Evolutionary conservation across 1,140 invertebrate genomes (phyloP), one percentile per base, ranked within the genome.

Genomic region (Papilio polyxenes): DNA sequence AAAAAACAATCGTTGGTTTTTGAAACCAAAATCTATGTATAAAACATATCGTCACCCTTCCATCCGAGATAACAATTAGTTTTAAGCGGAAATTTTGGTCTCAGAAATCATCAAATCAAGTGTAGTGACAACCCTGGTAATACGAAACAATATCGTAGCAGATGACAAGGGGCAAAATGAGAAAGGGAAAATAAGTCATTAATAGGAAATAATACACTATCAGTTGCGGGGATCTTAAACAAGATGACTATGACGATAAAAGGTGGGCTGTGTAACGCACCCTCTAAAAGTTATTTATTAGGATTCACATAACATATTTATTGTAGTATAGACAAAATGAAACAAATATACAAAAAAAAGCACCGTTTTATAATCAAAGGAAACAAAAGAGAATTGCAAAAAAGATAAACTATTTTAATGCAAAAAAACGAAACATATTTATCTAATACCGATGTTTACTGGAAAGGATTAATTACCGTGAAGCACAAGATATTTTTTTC

Each of bases 151-250:
- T 37, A 77, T 51, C 59, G 40, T 65, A 80, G 17, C 31, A 10
- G 23, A 31, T 31, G 53, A 79, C 77, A 62, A 83, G 84, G 84
- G 83, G 77, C 75, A 80, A 86, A 87, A 87, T 83, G 84, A 85
- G 83, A 85, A 89, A 87, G 88, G 88, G 87, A 87, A 83, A 90
- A 88, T 89, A 87, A 91, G 89, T 92, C 89, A 91, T 91, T 91
- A 92, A 90, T 90, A 89, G 88, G 88, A 89, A 88, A 90, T 88
- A 89, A 87, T 85, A 82, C 76, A 75, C 85, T 92, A 90, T 91
- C 88, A 85, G 85, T 84, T 82, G 82, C 81, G 84, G 88, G 87
- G 87, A 89, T 89, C 89, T 65, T 62, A 83, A 86, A 87, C 86
- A 88, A 88, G 90, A 91, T 91, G 85, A 82, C 77, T 75, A 72